Evolutionary conservation across 2,797 vertebrate species (phyloP).

Genomic region (Anguilla megastoma): DNA sequence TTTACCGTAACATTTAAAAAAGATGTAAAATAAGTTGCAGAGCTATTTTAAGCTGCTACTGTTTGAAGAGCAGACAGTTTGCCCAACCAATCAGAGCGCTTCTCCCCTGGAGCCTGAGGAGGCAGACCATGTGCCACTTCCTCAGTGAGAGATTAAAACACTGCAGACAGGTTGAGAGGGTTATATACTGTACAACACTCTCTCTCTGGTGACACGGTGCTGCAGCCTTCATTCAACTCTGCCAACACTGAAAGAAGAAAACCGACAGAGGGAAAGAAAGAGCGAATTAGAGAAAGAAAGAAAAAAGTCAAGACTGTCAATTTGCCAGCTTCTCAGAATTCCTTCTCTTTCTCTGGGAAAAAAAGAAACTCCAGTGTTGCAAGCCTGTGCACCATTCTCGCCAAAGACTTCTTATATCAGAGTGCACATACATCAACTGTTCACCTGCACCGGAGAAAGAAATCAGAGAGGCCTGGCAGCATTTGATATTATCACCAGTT

Average conservation of each 20-base stretch:
- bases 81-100: conserved; percentile 26
- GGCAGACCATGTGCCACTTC: conserved; percentile 2
- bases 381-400: neutral
- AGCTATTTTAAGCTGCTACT: conserved; percentile 31
- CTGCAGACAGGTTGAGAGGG: conserved; percentile 10
- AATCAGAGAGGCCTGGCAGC: neutral
- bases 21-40: conserved; percentile 22
- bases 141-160: conserved; percentile 20
- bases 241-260: conserved; percentile 14
- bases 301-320: conserved; percentile 3
- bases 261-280: conserved; percentile 6
- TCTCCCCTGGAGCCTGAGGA: neutral
- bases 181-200: neutral
- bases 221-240: neutral
- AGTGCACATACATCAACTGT: neutral
- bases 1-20: neutral
- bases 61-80: conserved; percentile 11
- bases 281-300: neutral
- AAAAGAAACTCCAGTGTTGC: neutral
- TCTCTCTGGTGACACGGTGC: neutral
- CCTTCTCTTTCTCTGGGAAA: conserved; percentile 20
- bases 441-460: neutral
- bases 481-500: neutral
- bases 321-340: conserved; percentile 30
- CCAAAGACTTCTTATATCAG: neutral